Base-by-base conservation (phyloP, 2,113 vertebrate species). In the Oncorhynchus nerka region DNA sequence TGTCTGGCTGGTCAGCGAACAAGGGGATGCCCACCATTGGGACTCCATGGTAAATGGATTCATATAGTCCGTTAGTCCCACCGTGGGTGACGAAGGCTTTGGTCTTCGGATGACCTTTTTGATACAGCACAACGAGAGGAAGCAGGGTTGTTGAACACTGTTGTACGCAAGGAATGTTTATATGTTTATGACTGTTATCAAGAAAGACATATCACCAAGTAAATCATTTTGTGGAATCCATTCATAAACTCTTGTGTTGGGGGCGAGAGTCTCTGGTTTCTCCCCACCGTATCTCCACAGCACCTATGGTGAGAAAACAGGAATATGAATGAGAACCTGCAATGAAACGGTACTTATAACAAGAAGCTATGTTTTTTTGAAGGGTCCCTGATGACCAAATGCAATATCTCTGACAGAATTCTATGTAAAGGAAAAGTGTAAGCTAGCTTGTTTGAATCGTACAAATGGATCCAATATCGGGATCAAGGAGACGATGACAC, bases 31-130 rank as follows among this genome's bases (percentile, higher is more conserved):
- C 95, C 34, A 95, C 88, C 88, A 95, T 88, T 0, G 94, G 95
- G 30, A 95, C 66, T 1, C 93, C 94, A 0, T 95, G 94, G 76
- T 94, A 94, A 79, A 95, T 95, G 3, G 94, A 93, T 89, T 95
- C 94, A 13, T 95, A 95, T 65, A 95, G 89, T 0, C 94, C 94
- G 7, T 95, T 95, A 16, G 93, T 93, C 69, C 95, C 94, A 62
- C 94, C 94, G 0, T 95, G 94, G 65, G 94, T 94, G 28, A 95
- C 92, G 70, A 95, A 95, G 48, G 91, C 94, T 81, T 91, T 95
- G 0, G 94, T 83, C 88, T 93, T 91, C 3, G 93, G 89, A 22
- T 95, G 94, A 28, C 94, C 94, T 95, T 1, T 8, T 7, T 51
- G 15, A 55, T 30, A 32, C 62, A 65, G 4, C 22, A 24, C 24